Conservation (phyloP, 2,888 invertebrate genomes). For the Rotaria socialis region DNA sequence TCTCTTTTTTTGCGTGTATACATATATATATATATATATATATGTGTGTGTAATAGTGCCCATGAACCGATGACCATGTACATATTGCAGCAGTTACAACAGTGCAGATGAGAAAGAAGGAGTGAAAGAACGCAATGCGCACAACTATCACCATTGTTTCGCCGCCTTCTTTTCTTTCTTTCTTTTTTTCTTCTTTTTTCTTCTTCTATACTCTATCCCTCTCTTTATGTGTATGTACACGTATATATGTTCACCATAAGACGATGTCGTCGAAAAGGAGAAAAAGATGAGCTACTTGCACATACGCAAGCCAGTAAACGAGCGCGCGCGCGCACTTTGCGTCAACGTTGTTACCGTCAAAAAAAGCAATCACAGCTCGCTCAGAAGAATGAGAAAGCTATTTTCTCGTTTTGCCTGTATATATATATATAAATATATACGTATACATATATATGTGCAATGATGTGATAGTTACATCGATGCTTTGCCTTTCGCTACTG, state of each 20-base stretch:
- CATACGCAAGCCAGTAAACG: neutral
- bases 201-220: neutral
- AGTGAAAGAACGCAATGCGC: neutral
- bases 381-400: neutral
- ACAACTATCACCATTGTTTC: slow-evolving; percentile 17
- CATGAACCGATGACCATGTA: slow-evolving; percentile 38
- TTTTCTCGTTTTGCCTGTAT: neutral
- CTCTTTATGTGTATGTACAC: neutral
- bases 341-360: slow-evolving; percentile 12
- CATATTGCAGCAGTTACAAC: slow-evolving; percentile 26
- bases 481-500: neutral
- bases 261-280: neutral
- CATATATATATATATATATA: too few relatives aligned
- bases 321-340: neutral
- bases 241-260: slow-evolving; percentile 13
- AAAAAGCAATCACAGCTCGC: neutral
- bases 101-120: slow-evolving; percentile 5
- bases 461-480: neutral
- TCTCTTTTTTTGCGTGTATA: neutral
- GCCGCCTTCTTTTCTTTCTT: neutral
- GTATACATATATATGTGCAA: neutral
- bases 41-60: slow-evolving; percentile 4
- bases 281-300: slow-evolving; percentile 26
- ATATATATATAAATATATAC: neutral
- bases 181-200: neutral